Base-by-base conservation (phyloP, 1,140 invertebrate species). In the Caerostris extrusa region DNA sequence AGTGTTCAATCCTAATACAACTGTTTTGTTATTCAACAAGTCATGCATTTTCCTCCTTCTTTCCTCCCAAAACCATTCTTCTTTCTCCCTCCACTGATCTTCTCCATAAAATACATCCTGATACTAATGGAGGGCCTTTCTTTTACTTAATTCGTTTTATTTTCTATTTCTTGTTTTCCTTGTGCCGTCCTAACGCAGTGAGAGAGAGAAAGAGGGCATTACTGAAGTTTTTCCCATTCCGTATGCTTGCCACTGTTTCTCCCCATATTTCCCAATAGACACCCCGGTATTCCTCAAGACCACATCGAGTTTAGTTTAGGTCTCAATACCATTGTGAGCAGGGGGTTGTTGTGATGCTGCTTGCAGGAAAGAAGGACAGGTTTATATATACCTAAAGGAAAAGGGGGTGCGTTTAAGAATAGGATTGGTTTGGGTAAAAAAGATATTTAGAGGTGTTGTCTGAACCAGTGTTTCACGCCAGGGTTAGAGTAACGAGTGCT, bases 11-110 rank as follows among this genome's bases (percentile, higher is more conserved):
- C 50, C 57, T 81, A 92, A 85, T 92, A 81, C 61, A 85, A 92
- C 90, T 92, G 82, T 58, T 92, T 92, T 92, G 90, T 92, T 92
- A 92, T 92, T 92, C 90, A 92, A 92, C 90, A 92, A 92, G 90
- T 92, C 90, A 92, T 92, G 90, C 90, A 92, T 92, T 92, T 92
- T 69, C n/a, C 7, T 90, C 89, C 69, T 55, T 61, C 71, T 91
- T 82, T 17, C 14, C 64, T 64, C 57, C 81, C 81, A 58, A 91
- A 10, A 67, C n/a, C 56, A 19, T 90, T 71, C 19, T 91, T 56
- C 60, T 77, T 90, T 69, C 71, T 58, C 53, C 58, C 71, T 55
- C 57, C 7, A 60, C 69, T 81, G 90, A 91, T 91, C 90, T 91
- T 58, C 57, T 90, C 90, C 90, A 56, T 91, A 82, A 91, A 91